A percentile compares a stretch with the other conserved stretches of the same genome.
phyloP scores from a whole-genome alignment of 2,888 invertebrate species.

The Heliconius erato region DNA sequence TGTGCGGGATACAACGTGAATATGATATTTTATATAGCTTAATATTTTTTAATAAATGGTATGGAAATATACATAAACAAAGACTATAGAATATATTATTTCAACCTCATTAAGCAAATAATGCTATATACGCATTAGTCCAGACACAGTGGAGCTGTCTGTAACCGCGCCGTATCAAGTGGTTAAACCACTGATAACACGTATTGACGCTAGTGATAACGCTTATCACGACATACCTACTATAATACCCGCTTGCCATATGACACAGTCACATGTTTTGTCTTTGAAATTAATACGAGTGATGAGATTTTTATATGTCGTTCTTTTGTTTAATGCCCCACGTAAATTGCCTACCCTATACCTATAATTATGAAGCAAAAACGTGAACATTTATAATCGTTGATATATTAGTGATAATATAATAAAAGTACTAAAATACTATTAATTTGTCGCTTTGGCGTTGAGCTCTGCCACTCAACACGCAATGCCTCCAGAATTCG shows the following conservation, averaged over 20 bases:
- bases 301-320: too few species aligned
- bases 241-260: conserved; percentile 12
- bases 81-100: not conserved
- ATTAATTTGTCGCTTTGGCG: too few species aligned
- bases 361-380: too few species aligned
- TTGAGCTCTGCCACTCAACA: too few species aligned
- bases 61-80: not conserved
- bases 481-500: too few species aligned
- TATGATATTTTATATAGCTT: not conserved
- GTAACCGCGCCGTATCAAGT: conserved; percentile 73
- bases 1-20: too few species aligned
- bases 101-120: conserved; percentile 60
- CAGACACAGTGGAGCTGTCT: conserved; percentile 73
- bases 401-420: too few species aligned
- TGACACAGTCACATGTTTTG: conserved; percentile 56
- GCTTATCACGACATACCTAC: conserved; percentile 36
- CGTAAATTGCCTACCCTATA: too few species aligned
- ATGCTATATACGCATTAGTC: conserved; percentile 74
- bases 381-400: too few species aligned
- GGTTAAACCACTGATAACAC: conserved; percentile 68
- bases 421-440: too few species aligned
- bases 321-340: too few species aligned
- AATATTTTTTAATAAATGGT: not conserved
- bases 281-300: conserved; percentile 6
- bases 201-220: conserved; percentile 57